Percentiles rank a stretch among this genome's conserved stretches.
These are phyloP conservation scores for Harlomillsia oculata DNA, from an alignment of 1,140 invertebrate genomes.

Conservation along the genomic window DNA sequence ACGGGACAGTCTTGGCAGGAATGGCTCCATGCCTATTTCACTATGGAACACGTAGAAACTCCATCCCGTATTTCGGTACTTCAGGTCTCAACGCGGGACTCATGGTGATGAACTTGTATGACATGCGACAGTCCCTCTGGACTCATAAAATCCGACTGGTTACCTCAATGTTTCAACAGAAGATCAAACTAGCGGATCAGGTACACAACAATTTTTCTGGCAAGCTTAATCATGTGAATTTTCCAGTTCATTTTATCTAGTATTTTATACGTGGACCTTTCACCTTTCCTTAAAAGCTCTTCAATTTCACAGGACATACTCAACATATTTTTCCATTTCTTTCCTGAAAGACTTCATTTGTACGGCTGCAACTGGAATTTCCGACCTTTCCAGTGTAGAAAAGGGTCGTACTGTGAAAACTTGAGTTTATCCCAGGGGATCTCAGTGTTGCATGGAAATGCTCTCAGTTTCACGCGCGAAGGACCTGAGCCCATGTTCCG, in stretches of 20 bases:
- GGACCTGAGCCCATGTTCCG: constrained; percentile 26
- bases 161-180: constrained; percentile 14
- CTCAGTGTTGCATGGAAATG: constrained; percentile 31
- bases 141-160: constrained; percentile 23
- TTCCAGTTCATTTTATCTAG: too few relatives aligned
- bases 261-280: too few relatives aligned
- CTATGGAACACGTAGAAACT: constrained; percentile 17
- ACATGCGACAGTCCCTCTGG: constrained; percentile 20
- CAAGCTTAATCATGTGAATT: too few relatives aligned
- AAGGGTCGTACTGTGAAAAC: constrained; percentile 22
- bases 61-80: constrained; percentile 24
- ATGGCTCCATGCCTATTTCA: constrained; percentile 32
- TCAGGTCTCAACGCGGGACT: constrained; percentile 29
- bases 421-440: constrained; percentile 7
- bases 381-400: constrained; percentile 27
- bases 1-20: constrained; percentile 4
- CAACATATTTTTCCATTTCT: constrained; percentile 31
- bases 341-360: constrained; percentile 23
- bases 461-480: constrained; percentile 26
- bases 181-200: constrained; percentile 32
- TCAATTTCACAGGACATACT: constrained; percentile 26
- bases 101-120: constrained; percentile 34
- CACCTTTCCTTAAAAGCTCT: too few relatives aligned
- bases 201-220: too few relatives aligned
- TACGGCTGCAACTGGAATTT: constrained; percentile 31